phyloP scores from a whole-genome alignment of 1,140 invertebrate genomes.

The Liolophura sinensis region DNA sequence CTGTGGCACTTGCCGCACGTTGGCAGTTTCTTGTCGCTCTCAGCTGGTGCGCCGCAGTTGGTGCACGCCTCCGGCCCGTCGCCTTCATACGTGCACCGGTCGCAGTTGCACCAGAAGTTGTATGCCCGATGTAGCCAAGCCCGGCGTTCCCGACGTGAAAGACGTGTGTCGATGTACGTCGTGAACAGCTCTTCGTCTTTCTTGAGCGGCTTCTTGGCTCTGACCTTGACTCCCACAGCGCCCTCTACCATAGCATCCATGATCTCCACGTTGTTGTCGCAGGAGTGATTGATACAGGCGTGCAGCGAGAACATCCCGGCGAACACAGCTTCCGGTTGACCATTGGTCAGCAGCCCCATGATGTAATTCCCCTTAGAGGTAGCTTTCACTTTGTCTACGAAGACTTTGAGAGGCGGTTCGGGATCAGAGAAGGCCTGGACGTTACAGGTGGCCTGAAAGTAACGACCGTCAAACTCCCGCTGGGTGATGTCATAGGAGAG shows the following conservation, averaged over 20 bases:
- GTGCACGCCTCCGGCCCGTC: slow-evolving; percentile 33
- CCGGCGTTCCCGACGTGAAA: slow-evolving; percentile 16
- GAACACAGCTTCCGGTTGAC: slow-evolving; percentile 32
- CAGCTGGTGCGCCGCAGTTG: slow-evolving; percentile 28
- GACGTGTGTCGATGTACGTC: slow-evolving; percentile 21
- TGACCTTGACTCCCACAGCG: slow-evolving; percentile 26
- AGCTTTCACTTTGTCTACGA: slow-evolving; percentile 18
- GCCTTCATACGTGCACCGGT: slow-evolving; percentile 36
- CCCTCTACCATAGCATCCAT: slow-evolving; percentile 20
- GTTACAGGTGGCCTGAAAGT: slow-evolving; percentile 35
- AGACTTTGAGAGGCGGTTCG: slow-evolving; percentile 23
- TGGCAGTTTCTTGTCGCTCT: slow-evolving; percentile 19
- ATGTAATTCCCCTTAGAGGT: not conserved
- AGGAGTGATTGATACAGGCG: slow-evolving; percentile 42
- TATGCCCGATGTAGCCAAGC: slow-evolving; percentile 29
- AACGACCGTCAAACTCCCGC: slow-evolving; percentile 34
- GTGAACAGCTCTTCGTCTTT: slow-evolving; percentile 29
- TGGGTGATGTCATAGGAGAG: slow-evolving; percentile 31
- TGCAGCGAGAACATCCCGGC: slow-evolving; percentile 41
- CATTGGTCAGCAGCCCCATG: slow-evolving; percentile 2
- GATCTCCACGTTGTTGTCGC: slow-evolving; percentile 37
- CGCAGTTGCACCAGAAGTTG: slow-evolving; percentile 43
- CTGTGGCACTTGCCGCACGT: slow-evolving; percentile 34
- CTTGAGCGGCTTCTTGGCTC: slow-evolving; percentile 23
- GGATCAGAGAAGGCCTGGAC: slow-evolving; percentile 38